phyloP scores from a whole-genome alignment of 2,888 invertebrate genomes.

The Volucella zonaria region DNA sequence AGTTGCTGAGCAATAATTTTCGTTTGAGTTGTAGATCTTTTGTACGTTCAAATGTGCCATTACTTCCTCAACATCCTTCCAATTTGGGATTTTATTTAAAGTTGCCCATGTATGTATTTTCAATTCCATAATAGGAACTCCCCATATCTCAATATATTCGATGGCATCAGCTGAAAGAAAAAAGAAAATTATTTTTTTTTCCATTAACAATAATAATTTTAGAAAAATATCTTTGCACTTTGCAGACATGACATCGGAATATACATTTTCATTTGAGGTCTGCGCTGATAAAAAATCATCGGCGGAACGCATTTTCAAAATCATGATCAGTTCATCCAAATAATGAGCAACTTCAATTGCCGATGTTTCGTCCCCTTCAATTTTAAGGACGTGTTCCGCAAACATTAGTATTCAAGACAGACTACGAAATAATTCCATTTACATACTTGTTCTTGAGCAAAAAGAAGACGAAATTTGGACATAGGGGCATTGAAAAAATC shows the following conservation, averaged over 20 bases:
- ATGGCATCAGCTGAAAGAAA: too few relatives aligned
- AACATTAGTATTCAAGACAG: constrained; percentile 18
- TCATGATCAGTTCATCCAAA: constrained; percentile 21
- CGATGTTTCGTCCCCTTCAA: too few relatives aligned
- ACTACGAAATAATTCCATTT: too few relatives aligned
- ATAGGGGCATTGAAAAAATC: too few relatives aligned
- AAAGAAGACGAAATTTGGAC: too few relatives aligned
- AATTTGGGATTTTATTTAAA: constrained; percentile 26
- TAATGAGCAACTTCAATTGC: constrained; percentile 28
- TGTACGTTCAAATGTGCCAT: constrained; percentile 23
- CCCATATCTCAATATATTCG: constrained; percentile 6
- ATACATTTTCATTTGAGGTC: constrained; percentile 24
- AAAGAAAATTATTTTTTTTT: too few relatives aligned
- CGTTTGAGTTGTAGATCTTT: constrained; percentile 26
- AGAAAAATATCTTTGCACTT: too few relatives aligned
- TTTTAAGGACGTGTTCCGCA: constrained; percentile 10
- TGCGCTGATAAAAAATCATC: constrained; percentile 20
- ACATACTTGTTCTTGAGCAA: too few relatives aligned
- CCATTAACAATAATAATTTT: too few relatives aligned
- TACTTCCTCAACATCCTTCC: constrained; percentile 11
- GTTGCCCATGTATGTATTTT: constrained; percentile 19
- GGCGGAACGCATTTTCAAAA: constrained; percentile 29
- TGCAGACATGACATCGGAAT: constrained; percentile 28
- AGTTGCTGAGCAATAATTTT: constrained; percentile 5
- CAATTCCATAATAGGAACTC: constrained; percentile 22